Evolutionary conservation across 2,888 invertebrate species (phyloP).

Genomic region (Dolomedes plantarius): DNA sequence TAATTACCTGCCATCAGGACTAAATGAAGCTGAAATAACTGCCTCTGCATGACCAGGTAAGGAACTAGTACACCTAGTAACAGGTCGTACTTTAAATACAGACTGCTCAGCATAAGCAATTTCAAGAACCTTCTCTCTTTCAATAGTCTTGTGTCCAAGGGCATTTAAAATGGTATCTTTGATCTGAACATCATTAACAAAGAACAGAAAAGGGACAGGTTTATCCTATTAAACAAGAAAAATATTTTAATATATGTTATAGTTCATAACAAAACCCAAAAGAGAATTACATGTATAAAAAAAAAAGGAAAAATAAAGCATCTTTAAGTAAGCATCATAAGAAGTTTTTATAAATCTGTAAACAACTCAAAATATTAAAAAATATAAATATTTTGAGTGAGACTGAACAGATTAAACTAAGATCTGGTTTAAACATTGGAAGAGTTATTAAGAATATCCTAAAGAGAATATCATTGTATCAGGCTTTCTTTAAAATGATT

Average conservation of each 20-base stretch:
- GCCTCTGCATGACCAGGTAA: slow-evolving; percentile 98
- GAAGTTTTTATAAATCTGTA: too few relatives aligned
- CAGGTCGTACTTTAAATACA: slow-evolving; percentile 83
- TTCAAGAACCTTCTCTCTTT: slow-evolving; percentile 90
- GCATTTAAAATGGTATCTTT: slow-evolving; percentile 84
- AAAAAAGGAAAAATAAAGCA: too few relatives aligned
- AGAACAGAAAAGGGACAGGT: slow-evolving; percentile 88
- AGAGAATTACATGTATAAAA: neutral
- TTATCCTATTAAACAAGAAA: slow-evolving; percentile 81
- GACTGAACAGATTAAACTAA: too few relatives aligned
- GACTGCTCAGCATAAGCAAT: slow-evolving; percentile 98
- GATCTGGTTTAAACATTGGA: too few relatives aligned
- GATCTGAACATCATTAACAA: slow-evolving; percentile 91
- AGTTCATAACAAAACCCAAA: neutral
- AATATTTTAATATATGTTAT: neutral
- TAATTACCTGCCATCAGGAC: slow-evolving; percentile 87
- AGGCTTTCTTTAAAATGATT: too few relatives aligned
- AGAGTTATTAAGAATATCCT: too few relatives aligned
- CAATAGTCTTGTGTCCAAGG: slow-evolving; percentile 82
- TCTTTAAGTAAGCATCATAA: too few relatives aligned
- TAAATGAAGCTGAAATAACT: slow-evolving; percentile 94
- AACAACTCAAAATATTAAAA: too few relatives aligned
- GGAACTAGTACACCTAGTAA: slow-evolving; percentile 82
- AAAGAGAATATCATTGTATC: too few relatives aligned
- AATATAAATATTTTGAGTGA: too few relatives aligned